Evolutionary conservation across 2,888 invertebrate genomes (phyloP), one percentile per base, ranked within the genome.

Genomic region (Apamea sordens): DNA sequence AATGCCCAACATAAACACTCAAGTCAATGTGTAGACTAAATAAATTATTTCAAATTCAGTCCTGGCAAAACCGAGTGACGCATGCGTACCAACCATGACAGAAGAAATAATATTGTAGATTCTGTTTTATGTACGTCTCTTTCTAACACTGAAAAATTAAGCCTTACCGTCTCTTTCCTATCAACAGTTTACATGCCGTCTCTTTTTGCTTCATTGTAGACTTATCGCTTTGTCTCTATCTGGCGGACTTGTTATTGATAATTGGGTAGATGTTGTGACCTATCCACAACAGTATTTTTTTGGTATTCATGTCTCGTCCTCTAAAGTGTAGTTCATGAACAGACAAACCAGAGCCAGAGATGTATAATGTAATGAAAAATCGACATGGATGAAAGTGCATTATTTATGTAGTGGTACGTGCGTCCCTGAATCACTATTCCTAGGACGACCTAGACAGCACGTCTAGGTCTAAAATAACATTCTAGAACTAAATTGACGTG

Each of bases 11-110:
- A 1, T 44, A 32, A 0, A 65, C 32, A n/a, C 44, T 36, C 8
- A 67, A 75, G 24, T 28, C 67, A 47, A 61, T 24, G 18, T n/a
- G n/a, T 44, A 44, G 32, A 61, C n/a, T 82, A 61, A 83, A 68
- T 63, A 32, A 63, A 32, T 50, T 36, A 68, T 56, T 83, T 82
- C 77, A 73, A 94, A 85, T 94, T 85, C 93, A 86, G 73, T 91
- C 92, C 96, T 96, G 96, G 63, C 44, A 76, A 85, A 86, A 85
- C 86, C 83, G 91, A 93, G 93, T 96, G 94, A 96, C 96, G 96
- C 96, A 96, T 96, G 97, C 96, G 96, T 94, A 94, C 94, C 95
- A 95, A 95, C 94, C 94, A 89, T 92, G 89, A 92, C 89, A 89
- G 88, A 91, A 92, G 93, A 93, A 92, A 90, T 91, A 89, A 90